These are phyloP conservation scores for Pipistrellus kuhlii DNA, from an alignment of 2,797 vertebrate genomes.

Conservation along the genomic window DNA sequence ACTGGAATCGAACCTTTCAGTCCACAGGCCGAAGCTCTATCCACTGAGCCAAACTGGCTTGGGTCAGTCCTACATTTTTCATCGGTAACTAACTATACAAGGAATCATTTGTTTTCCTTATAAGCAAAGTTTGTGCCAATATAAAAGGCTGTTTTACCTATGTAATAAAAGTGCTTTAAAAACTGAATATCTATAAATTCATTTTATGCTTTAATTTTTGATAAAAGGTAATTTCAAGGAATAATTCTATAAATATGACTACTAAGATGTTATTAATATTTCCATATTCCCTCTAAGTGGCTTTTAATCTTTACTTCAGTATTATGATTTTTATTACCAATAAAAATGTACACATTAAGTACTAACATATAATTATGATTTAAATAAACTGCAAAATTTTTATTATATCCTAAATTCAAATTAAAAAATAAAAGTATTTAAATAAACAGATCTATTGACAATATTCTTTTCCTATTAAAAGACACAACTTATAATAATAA, in stretches of 20 bases:
- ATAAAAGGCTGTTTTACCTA: conserved; percentile 35
- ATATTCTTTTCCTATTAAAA: conserved; percentile 46
- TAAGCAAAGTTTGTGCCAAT: conserved; percentile 39
- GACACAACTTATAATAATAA: conserved; percentile 26
- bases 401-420: conserved; percentile 60
- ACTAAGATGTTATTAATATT: conserved; percentile 62
- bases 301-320: conserved; percentile 73
- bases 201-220: conserved; percentile 69
- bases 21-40: too few species aligned
- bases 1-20: too few species aligned
- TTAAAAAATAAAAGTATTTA: conserved; percentile 64
- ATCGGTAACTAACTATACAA: not conserved
- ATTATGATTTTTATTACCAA: conserved; percentile 73
- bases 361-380: conserved; percentile 64
- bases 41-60: too few species aligned
- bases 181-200: conserved; percentile 52
- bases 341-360: conserved; percentile 73
- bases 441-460: conserved; percentile 45
- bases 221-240: conserved; percentile 73
- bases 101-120: conserved; percentile 39
- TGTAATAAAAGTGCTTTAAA: conserved; percentile 57
- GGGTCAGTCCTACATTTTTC: not conserved
- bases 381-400: conserved; percentile 65
- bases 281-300: conserved; percentile 64
- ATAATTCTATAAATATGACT: conserved; percentile 66